Conservation (phyloP, 92 coral and sea anemone genomes). For the Porites evermanni region DNA sequence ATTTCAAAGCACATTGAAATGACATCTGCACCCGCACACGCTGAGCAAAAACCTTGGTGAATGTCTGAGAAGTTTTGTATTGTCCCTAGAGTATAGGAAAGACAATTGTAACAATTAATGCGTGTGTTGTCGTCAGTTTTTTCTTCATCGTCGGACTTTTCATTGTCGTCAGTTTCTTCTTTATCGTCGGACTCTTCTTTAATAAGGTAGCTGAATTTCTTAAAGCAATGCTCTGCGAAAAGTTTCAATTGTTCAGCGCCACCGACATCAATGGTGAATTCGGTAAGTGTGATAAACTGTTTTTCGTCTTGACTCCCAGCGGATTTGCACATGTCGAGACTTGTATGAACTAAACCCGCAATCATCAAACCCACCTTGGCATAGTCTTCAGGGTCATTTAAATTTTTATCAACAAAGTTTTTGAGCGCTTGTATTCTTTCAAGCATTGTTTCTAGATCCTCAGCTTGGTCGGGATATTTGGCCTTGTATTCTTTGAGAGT, state of each 20-base stretch:
- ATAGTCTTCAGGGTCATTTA: neutral
- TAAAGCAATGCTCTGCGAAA: conserved; percentile 10
- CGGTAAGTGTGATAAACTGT: neutral
- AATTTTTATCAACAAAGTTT: neutral
- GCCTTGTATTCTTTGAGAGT: conserved; percentile 5
- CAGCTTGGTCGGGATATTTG: conserved; percentile 13
- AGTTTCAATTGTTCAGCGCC: conserved; percentile 18
- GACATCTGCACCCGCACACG: conserved; percentile 14
- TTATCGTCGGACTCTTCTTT: neutral
- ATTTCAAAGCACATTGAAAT: conserved; percentile 37
- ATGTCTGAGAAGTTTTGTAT: neutral
- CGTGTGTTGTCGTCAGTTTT: neutral
- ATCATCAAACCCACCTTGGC: neutral
- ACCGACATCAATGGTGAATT: conserved; percentile 8
- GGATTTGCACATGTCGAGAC: neutral
- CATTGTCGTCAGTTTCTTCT: neutral
- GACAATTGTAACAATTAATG: neutral
- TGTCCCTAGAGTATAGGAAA: neutral
- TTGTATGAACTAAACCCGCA: neutral
- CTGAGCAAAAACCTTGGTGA: conserved; percentile 32
- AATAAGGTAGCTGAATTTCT: conserved; percentile 4
- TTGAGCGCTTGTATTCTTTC: neutral
- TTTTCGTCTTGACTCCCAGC: neutral
- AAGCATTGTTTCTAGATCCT: neutral
- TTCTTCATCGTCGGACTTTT: no score